Percentiles rank a stretch among this genome's conserved stretches.
These are phyloP conservation scores for Pygoscelis adeliae DNA, from an alignment of 2,113 vertebrate genomes.

Conservation along the genomic window DNA sequence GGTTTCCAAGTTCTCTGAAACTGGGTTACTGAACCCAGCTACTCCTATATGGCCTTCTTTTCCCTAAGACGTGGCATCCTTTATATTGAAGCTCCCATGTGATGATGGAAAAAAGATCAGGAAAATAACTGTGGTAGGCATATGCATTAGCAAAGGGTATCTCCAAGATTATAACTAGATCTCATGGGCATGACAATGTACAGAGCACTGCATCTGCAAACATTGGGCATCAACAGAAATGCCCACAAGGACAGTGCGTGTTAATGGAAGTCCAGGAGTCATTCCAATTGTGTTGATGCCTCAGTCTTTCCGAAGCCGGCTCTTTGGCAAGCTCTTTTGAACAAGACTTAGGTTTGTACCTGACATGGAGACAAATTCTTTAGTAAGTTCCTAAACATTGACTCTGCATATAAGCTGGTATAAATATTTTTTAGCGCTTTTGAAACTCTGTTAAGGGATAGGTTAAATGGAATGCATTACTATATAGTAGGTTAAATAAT, in stretches of 20 bases:
- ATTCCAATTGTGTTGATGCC: background rate
- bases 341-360: background rate
- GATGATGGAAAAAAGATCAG: background rate
- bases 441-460: background rate
- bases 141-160: background rate
- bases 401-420: background rate
- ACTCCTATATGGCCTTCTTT: background rate
- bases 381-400: background rate
- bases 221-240: fast-evolving
- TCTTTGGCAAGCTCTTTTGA: background rate
- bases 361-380: background rate
- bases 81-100: background rate
- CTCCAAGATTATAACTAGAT: background rate
- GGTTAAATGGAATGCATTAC: background rate
- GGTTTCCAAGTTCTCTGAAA: background rate
- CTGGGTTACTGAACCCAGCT: background rate
- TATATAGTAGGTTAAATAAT: background rate
- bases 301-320: background rate
- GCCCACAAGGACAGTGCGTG: fast-evolving
- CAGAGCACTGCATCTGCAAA: background rate
- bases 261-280: background rate
- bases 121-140: background rate
- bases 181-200: background rate
- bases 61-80: background rate
- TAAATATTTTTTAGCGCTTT: background rate